phyloP scores from a whole-genome alignment of 2,888 invertebrate species.

The Sericinus montela region DNA sequence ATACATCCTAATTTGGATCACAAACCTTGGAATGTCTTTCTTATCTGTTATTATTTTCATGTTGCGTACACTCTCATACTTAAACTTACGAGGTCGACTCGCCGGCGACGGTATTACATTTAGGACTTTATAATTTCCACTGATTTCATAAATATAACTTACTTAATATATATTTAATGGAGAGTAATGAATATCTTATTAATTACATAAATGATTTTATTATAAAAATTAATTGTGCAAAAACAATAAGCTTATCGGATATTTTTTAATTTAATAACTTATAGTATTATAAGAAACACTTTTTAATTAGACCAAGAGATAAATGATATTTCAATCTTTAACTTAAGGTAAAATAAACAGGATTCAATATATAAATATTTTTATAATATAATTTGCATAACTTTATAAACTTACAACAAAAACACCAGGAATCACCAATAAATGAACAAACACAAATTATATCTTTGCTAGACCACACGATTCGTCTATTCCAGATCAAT shows the following conservation, averaged over 20 bases:
- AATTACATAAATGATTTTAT: background rate
- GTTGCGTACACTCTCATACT: constrained; percentile 5
- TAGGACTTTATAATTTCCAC: constrained; percentile 8
- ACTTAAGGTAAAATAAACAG: too few species aligned
- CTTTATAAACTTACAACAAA: too few species aligned
- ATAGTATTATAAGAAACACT: too few species aligned
- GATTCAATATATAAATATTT: too few species aligned
- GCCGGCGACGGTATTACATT: constrained; percentile 7
- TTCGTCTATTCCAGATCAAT: too few species aligned
- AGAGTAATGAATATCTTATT: background rate
- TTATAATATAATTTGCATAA: too few species aligned
- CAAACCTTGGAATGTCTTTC: constrained; percentile 3
- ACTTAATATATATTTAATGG: background rate
- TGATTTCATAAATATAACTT: constrained; percentile 3
- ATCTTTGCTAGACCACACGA: too few species aligned
- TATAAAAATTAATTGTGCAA: background rate
- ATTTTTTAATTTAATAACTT: too few species aligned
- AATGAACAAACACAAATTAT: too few species aligned
- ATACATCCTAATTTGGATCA: background rate
- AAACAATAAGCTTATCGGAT: background rate
- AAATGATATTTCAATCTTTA: too few species aligned
- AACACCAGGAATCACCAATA: too few species aligned
- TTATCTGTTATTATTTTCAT: constrained; percentile 4
- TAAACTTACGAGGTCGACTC: constrained; percentile 11
- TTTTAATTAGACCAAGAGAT: too few species aligned